These are phyloP conservation scores for Choreutis nemorana DNA, from an alignment of 2,888 invertebrate genomes.

Conservation along the genomic window DNA sequence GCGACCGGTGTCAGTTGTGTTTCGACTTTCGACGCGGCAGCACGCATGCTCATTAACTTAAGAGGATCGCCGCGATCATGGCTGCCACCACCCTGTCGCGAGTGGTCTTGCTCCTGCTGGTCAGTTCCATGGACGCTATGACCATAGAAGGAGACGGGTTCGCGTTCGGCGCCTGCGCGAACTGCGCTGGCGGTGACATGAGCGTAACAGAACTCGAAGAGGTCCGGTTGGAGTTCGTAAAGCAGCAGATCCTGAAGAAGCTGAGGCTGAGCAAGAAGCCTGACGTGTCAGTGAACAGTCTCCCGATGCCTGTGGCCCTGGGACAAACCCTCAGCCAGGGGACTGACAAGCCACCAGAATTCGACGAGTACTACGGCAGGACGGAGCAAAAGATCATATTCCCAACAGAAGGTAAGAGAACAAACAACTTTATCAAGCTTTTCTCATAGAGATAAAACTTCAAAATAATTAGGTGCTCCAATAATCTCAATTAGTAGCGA, in stretches of 20 bases:
- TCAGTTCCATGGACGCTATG: constrained; percentile 25
- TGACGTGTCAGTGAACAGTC: constrained; percentile 65
- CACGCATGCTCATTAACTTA: constrained; percentile 46
- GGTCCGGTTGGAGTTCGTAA: constrained; percentile 80
- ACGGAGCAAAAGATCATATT: constrained; percentile 86
- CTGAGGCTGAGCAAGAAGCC: constrained; percentile 79
- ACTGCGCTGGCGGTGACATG: constrained; percentile 51
- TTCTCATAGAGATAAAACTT: too few relatives aligned
- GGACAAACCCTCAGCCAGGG: constrained; percentile 70
- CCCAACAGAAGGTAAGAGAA: constrained; percentile 77
- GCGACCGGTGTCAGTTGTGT: constrained; percentile 33
- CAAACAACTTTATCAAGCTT: too few relatives aligned
- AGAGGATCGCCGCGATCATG: constrained; percentile 18
- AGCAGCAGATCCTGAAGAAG: constrained; percentile 85
- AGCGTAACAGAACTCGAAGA: constrained; percentile 68
- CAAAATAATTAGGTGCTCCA: too few relatives aligned
- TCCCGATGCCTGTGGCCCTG: constrained; percentile 80
- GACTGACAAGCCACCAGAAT: constrained; percentile 64
- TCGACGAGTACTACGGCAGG: constrained; percentile 83
- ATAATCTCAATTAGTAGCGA: too few relatives aligned
- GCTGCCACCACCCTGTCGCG: constrained; percentile 20
- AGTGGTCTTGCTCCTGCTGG: constrained; percentile 34
- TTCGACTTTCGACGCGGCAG: constrained; percentile 18
- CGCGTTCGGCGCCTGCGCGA: constrained; percentile 38
- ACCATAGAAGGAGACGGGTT: constrained; percentile 33